Percentiles rank a stretch among this genome's conserved stretches.
Conservation (phyloP, 2,797 vertebrate species). For the Catharus ustulatus region DNA sequence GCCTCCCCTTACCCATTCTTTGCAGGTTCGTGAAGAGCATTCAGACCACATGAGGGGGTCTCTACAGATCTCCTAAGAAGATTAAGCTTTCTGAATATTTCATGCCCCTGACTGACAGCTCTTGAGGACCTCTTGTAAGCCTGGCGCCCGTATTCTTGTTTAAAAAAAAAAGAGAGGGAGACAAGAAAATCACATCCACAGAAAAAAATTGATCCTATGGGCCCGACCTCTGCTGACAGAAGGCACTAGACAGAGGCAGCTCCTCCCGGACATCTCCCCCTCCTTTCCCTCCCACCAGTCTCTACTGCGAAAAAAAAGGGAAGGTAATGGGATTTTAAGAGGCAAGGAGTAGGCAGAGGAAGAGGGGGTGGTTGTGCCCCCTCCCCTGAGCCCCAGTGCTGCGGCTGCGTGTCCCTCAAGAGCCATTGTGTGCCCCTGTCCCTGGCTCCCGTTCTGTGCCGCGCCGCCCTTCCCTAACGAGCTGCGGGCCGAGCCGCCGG, state of each 20-base stretch:
- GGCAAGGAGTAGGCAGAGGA: conserved; percentile 3
- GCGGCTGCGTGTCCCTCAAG: conserved; percentile 56
- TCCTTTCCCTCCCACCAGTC: conserved; percentile 3
- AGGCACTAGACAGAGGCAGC: conserved; percentile 31
- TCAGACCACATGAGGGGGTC: conserved; percentile 67
- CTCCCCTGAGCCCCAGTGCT: background rate
- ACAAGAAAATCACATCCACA: conserved; percentile 43
- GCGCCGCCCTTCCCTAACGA: conserved; percentile 34
- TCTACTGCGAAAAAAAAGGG: conserved; percentile 39
- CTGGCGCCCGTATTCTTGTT: conserved; percentile 80
- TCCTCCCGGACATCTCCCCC: background rate
- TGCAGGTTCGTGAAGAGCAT: conserved; percentile 57
- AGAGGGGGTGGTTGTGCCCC: background rate
- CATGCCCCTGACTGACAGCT: conserved; percentile 81
- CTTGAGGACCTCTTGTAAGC: conserved; percentile 76
- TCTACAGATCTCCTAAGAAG: conserved; percentile 73
- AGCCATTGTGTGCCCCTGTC: conserved; percentile 62
- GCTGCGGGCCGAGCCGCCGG: conserved; percentile 42
- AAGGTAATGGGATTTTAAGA: conserved; percentile 77
- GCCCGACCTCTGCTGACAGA: conserved; percentile 55
- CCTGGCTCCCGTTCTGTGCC: background rate
- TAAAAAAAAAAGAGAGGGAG: background rate
- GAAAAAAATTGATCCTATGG: conserved; percentile 72
- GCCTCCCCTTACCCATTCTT: conserved; percentile 30
- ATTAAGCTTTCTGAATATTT: conserved; percentile 83